phyloP scores from a whole-genome alignment of 2,888 invertebrate genomes.

The Yponomeuta cagnagella region DNA sequence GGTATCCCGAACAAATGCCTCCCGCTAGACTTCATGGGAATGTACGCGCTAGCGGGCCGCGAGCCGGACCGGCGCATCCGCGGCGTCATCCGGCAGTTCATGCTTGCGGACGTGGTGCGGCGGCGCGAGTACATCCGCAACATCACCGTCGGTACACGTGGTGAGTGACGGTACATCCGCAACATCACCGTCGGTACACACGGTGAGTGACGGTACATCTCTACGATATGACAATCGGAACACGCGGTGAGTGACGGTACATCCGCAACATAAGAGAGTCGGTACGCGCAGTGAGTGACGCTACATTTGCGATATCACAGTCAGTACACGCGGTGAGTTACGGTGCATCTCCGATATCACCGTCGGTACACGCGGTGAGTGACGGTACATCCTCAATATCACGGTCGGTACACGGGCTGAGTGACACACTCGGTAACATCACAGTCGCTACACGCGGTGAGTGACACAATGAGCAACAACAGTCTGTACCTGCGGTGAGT shows the following conservation, averaged over 20 bases:
- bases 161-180: conserved; percentile 80
- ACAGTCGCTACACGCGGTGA: conserved; percentile 77
- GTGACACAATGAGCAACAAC: too few species aligned
- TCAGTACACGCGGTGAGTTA: conserved; percentile 78
- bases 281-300: conserved; percentile 71
- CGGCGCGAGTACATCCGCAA: conserved; percentile 94
- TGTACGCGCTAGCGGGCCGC: conserved; percentile 92
- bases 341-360: conserved; percentile 93
- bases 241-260: conserved; percentile 87
- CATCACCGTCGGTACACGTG: conserved; percentile 81
- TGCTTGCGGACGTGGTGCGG: conserved; percentile 92
- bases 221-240: conserved; percentile 87
- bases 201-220: conserved; percentile 52
- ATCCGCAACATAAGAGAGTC: conserved; percentile 85
- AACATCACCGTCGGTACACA: conserved; percentile 84
- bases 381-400: conserved; percentile 76
- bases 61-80: conserved; percentile 89
- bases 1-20: conserved; percentile 93
- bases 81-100: conserved; percentile 82
- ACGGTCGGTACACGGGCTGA: conserved; percentile 81
- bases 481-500: too few species aligned
- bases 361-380: conserved; percentile 77
- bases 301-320: conserved; percentile 83
- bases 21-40: conserved; percentile 97
- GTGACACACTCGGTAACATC: conserved; percentile 88